A percentile compares a stretch with the other conserved stretches of the same genome.
Conservation (phyloP, 1,140 invertebrate genomes). For the Telenomus remus region DNA sequence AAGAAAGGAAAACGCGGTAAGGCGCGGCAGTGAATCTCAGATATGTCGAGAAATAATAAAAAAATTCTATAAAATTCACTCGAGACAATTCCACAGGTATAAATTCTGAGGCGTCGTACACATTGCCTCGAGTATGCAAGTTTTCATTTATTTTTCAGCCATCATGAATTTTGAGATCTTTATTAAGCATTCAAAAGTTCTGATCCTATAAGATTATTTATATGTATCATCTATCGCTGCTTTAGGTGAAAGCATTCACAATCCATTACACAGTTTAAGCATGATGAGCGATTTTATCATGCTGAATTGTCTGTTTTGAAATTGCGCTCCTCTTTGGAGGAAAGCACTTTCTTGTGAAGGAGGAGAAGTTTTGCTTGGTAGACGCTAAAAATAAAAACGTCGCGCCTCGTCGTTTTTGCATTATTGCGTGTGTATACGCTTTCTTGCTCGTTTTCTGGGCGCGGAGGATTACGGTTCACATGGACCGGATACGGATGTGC, state of each 20-base stretch:
- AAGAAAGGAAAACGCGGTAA: constrained; percentile 40
- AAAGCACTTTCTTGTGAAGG: not conserved
- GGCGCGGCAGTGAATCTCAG: constrained; percentile 43
- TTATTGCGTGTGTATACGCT: constrained; percentile 10
- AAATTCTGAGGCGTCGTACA: constrained; percentile 37
- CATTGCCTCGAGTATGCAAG: constrained; percentile 43
- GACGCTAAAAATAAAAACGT: constrained; percentile 28
- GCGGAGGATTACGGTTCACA: constrained; percentile 23
- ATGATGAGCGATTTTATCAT: too few species aligned
- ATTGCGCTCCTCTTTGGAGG: not conserved
- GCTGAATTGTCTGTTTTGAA: too few species aligned
- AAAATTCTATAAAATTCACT: constrained; percentile 55
- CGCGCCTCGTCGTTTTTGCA: constrained; percentile 13
- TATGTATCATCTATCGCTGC: too few species aligned
- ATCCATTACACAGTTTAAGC: too few species aligned
- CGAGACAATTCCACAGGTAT: constrained; percentile 40
- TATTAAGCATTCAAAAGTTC: constrained; percentile 14
- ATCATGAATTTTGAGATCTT: constrained; percentile 8
- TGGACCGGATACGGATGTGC: constrained; percentile 44
- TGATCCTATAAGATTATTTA: not conserved
- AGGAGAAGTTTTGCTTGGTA: not conserved
- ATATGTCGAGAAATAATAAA: constrained; percentile 43
- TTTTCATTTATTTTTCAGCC: constrained; percentile 48
- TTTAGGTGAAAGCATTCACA: too few species aligned
- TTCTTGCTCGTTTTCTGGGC: constrained; percentile 19